These are phyloP conservation scores for Prorops nasuta DNA, from an alignment of 1,140 invertebrate genomes.

Conservation along the genomic window DNA sequence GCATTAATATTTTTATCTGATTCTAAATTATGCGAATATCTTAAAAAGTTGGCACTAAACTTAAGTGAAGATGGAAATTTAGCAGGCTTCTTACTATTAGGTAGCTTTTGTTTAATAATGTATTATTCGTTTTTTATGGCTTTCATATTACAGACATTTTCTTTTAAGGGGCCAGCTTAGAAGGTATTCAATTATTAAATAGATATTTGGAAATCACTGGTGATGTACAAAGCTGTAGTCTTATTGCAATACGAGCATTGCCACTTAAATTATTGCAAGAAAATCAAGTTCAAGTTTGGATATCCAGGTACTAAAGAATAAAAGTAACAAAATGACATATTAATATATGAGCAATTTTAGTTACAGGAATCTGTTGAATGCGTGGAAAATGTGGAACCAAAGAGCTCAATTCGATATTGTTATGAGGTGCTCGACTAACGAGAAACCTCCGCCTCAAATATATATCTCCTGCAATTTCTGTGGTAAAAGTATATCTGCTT, in stretches of 20 bases:
- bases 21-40: conserved; percentile 73
- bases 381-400: conserved; percentile 80
- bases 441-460: conserved; percentile 73
- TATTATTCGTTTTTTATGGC: conserved; percentile 24
- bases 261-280: conserved; percentile 66
- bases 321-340: background rate
- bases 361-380: conserved; percentile 73
- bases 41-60: conserved; percentile 68
- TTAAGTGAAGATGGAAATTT: conserved; percentile 78
- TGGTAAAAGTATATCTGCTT: conserved; percentile 85
- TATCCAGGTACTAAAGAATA: conserved; percentile 60
- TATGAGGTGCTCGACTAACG: conserved; percentile 62
- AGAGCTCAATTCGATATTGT: conserved; percentile 74
- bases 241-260: conserved; percentile 75
- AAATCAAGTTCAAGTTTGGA: conserved; percentile 69
- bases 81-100: conserved; percentile 83
- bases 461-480: conserved; percentile 93
- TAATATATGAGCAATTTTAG: conserved; percentile 42
- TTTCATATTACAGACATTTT: conserved; percentile 17
- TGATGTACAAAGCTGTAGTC: conserved; percentile 88
- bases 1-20: conserved; percentile 87
- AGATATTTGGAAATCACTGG: conserved; percentile 86
- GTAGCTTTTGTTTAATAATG: conserved; percentile 46
- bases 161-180: conserved; percentile 63
- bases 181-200: conserved; percentile 80